Conservation (phyloP, 2,888 invertebrate genomes). For the Andrena marginata region DNA sequence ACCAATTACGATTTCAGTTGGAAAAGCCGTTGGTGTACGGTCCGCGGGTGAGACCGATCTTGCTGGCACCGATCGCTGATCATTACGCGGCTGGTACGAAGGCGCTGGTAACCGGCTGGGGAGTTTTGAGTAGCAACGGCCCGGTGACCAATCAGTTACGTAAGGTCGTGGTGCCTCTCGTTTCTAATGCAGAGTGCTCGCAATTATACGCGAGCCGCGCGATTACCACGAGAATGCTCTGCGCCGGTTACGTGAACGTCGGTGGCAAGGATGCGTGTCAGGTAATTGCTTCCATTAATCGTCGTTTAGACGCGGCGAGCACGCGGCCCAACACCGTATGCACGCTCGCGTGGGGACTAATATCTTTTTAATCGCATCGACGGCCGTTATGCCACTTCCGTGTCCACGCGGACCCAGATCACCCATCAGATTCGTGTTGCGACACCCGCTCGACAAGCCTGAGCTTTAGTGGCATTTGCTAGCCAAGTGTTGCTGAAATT, state of each 20-base stretch:
- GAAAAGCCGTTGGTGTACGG: slow-evolving; percentile 68
- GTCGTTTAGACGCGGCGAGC: background rate
- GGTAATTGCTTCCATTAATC: slow-evolving; percentile 78
- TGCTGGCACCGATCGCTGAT: slow-evolving; percentile 71
- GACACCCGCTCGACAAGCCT: too few relatives aligned
- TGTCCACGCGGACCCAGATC: background rate
- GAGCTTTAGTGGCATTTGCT: too few relatives aligned
- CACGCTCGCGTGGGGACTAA: background rate
- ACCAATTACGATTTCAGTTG: slow-evolving; percentile 68
- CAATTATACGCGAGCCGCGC: slow-evolving; percentile 68
- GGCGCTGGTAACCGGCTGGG: slow-evolving; percentile 82
- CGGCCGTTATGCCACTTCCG: background rate
- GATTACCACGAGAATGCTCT: slow-evolving; percentile 87
- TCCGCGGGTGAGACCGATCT: slow-evolving; percentile 69
- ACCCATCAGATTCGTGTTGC: background rate
- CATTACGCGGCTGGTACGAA: slow-evolving; percentile 69
- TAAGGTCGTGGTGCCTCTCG: slow-evolving; percentile 77
- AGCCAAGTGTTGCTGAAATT: too few relatives aligned
- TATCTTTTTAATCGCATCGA: slow-evolving; percentile 14
- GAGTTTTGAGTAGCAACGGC: slow-evolving; percentile 72
- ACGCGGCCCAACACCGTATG: background rate
- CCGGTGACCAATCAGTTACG: slow-evolving; percentile 72
- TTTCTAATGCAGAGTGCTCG: slow-evolving; percentile 74
- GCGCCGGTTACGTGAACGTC: slow-evolving; percentile 87
- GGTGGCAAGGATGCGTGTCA: slow-evolving; percentile 87